Conservation (phyloP, 2,888 invertebrate genomes). For the Hermaeophaga mercurialis region DNA sequence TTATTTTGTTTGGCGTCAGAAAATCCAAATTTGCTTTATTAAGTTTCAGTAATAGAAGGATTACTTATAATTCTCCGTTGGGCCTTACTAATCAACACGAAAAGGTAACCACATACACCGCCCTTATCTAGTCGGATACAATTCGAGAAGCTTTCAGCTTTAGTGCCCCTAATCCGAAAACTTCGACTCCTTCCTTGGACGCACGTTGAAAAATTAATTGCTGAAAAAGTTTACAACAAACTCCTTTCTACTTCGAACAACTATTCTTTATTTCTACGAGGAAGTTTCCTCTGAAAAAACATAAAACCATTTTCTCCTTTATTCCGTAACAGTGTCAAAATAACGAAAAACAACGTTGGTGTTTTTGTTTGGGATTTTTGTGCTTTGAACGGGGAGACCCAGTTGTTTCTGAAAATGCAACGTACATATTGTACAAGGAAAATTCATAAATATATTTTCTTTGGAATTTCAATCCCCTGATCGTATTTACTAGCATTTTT, state of each 20-base stretch:
- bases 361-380: slow-evolving; percentile 1
- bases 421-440: too few species aligned
- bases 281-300: slow-evolving; percentile 11
- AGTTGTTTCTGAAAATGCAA: too few species aligned
- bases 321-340: slow-evolving; percentile 1
- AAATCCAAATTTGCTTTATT: too few species aligned
- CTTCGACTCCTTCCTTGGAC: slow-evolving; percentile 33
- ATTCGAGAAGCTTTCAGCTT: slow-evolving; percentile 36
- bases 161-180: slow-evolving; percentile 39
- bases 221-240: slow-evolving; percentile 34
- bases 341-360: background rate
- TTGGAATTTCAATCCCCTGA: too few species aligned
- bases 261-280: slow-evolving; percentile 19
- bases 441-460: too few species aligned
- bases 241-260: slow-evolving; percentile 30
- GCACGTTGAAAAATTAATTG: slow-evolving; percentile 41
- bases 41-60: slow-evolving; percentile 5
- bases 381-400: too few species aligned
- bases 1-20: too few species aligned
- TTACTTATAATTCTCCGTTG: slow-evolving; percentile 1
- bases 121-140: slow-evolving; percentile 22
- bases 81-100: slow-evolving; percentile 3
- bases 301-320: slow-evolving; percentile 6
- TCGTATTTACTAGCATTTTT: too few species aligned
- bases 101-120: background rate